Evolutionary conservation across 2,888 invertebrate species (phyloP), one percentile per base, ranked within the genome.

Genomic region (Drosophila anomelani): DNA sequence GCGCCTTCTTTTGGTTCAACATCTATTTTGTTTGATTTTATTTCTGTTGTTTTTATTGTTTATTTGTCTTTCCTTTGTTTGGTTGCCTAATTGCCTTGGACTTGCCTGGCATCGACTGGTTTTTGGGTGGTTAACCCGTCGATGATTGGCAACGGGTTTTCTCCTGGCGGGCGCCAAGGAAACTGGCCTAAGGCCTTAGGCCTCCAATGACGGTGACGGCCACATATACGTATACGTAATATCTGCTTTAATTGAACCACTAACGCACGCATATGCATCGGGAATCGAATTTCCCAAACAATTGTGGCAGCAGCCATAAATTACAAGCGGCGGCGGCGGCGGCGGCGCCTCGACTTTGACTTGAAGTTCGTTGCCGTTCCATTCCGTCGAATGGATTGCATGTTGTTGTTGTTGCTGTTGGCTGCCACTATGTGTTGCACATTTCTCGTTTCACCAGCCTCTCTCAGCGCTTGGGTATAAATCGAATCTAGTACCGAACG

Each of bases 401-500:
- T 54, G 26, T 39, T 29, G 34, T 44, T 46, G 54, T 23, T 54
- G 55, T 4, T 49, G 17, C 10, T 43, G 58, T 5, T 32, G 32
- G 10, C 29, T 54, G 43, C 60, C 20, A 32, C 56, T 39, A 23
- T 44, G 51, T 44, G 62, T 49, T 49, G 70, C 41, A 80, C 80
- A 61, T 88, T 88, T 83, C 86, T 77, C 89, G 79, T 75, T 72
- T 77, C 79, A 69, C 63, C 58, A 51, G 20, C 23, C 53, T n/a
- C 38, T 47, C 53, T n/a, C 32, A 59, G 20, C 20, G 20, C 72
- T 76, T 55, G 78, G 88, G 90, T 92, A 92, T 92, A 92, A 92
- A 92, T 92, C 91, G 90, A 90, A 92, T 92, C 91, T 91, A 91
- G 92, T 89, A 90, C 80, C 90, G 88, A 82, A 77, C 71, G 64